Percentiles rank a stretch among this genome's conserved stretches.
Conservation (phyloP, 2,888 invertebrate species). For the Tenthredo amoena region DNA sequence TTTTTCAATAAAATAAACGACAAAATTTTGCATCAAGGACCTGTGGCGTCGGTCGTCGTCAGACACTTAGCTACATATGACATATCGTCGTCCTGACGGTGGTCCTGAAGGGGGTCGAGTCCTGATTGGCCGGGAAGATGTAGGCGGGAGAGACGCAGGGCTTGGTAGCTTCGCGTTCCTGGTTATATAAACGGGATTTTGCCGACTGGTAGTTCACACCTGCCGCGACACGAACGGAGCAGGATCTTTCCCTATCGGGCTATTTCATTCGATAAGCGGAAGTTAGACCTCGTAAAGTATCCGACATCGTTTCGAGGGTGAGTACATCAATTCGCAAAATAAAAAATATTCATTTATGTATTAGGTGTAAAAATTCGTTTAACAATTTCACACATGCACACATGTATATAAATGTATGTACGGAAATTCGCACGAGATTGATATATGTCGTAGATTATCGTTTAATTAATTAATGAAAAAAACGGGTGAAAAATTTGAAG, state of each 20-base stretch:
- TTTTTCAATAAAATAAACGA: too few species aligned
- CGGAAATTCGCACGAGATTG: neutral
- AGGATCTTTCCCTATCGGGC: neutral
- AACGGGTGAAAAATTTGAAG: neutral
- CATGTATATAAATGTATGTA: too few species aligned
- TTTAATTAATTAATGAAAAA: constrained; percentile 2
- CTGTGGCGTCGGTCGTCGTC: constrained; percentile 40
- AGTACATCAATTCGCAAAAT: neutral
- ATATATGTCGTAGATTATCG: neutral
- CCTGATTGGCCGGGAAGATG: neutral
- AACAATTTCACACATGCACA: too few species aligned
- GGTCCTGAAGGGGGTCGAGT: neutral
- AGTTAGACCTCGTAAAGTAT: neutral
- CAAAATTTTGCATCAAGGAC: constrained; percentile 14
- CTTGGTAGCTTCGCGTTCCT: neutral
- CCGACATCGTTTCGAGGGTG: neutral
- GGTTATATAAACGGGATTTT: constrained; percentile 50
- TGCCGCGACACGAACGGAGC: constrained; percentile 38
- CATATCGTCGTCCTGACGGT: constrained; percentile 11
- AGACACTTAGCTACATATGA: neutral
- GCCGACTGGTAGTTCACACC: constrained; percentile 32
- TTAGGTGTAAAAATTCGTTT: too few species aligned
- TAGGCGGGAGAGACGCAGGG: constrained; percentile 11
- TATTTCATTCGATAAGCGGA: neutral
- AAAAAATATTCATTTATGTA: too few species aligned